Percentiles rank a stretch among this genome's conserved stretches.
Conservation (phyloP, 2,888 invertebrate genomes). For the Pseudococcus longispinus region DNA sequence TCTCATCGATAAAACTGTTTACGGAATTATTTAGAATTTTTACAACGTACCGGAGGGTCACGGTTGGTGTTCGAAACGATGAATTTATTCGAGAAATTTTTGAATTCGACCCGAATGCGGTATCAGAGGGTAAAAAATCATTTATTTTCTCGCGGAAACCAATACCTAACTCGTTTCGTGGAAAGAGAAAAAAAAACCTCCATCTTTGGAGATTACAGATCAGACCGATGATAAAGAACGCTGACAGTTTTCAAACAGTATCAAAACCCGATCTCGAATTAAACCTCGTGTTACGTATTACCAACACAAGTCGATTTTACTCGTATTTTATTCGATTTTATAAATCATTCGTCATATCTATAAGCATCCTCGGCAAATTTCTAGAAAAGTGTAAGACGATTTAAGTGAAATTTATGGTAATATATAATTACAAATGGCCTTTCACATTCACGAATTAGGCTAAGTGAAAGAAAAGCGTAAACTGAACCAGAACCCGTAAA, state of each 20-base stretch:
- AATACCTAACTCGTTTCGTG: no score
- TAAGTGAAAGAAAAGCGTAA: conserved; percentile 28
- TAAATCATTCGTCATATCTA: neutral
- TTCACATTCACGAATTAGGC: neutral
- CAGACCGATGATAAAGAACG: neutral
- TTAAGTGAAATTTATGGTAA: conserved; percentile 8
- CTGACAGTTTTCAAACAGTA: neutral
- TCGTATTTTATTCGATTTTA: neutral
- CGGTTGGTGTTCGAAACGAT: neutral
- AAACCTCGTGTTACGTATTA: neutral
- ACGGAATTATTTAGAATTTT: conserved; percentile 37
- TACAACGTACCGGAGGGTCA: neutral
- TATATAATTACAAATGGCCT: conserved; percentile 12
- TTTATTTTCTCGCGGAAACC: neutral
- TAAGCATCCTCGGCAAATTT: neutral
- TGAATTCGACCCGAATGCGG: neutral
- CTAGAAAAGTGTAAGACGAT: neutral
- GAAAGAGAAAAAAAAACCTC: neutral
- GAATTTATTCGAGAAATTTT: conserved; percentile 20
- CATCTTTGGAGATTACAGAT: neutral
- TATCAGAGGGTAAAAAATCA: neutral
- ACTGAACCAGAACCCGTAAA: neutral
- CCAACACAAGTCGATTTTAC: neutral
- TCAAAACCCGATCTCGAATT: neutral
- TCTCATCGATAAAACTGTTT: conserved; percentile 38